Evolutionary conservation across 2,888 invertebrate species (phyloP).

Genomic region (Diloba caeruleocephala): DNA sequence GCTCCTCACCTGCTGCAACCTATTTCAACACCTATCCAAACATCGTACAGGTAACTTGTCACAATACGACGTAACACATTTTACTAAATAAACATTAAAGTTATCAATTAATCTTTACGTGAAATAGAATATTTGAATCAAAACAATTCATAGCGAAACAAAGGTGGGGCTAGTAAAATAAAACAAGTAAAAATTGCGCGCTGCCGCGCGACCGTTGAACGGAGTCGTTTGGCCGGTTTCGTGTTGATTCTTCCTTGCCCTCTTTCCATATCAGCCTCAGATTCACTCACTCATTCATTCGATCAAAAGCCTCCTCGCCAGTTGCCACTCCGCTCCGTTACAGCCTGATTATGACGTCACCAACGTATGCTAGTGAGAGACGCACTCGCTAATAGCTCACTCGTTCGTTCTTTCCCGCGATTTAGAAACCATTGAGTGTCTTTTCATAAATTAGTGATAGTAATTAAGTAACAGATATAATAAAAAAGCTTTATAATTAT

Average conservation of each 20-base stretch:
- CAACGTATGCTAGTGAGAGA: constrained; percentile 11
- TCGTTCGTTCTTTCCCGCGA: constrained; percentile 44
- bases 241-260: constrained; percentile 68
- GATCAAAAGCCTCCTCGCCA: constrained; percentile 76
- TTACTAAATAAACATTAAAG: constrained; percentile 48
- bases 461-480: not conserved
- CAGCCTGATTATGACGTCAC: constrained; percentile 34
- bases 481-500: not conserved
- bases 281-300: constrained; percentile 62
- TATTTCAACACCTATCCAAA: constrained; percentile 71
- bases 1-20: constrained; percentile 68
- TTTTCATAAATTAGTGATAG: not conserved
- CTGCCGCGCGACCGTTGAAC: constrained; percentile 84
- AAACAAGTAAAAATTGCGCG: constrained; percentile 82
- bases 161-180: constrained; percentile 81
- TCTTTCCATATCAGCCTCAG: constrained; percentile 59
- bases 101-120: constrained; percentile 45
- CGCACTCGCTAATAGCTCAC: constrained; percentile 22
- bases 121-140: constrained; percentile 54
- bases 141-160: constrained; percentile 79
- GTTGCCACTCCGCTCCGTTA: constrained; percentile 27
- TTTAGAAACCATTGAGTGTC: not conserved
- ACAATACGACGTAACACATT: constrained; percentile 55
- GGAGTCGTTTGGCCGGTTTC: constrained; percentile 86
- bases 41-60: constrained; percentile 67